Conservation (phyloP, 2,113 vertebrate genomes). For the Dicaeum eximium region DNA sequence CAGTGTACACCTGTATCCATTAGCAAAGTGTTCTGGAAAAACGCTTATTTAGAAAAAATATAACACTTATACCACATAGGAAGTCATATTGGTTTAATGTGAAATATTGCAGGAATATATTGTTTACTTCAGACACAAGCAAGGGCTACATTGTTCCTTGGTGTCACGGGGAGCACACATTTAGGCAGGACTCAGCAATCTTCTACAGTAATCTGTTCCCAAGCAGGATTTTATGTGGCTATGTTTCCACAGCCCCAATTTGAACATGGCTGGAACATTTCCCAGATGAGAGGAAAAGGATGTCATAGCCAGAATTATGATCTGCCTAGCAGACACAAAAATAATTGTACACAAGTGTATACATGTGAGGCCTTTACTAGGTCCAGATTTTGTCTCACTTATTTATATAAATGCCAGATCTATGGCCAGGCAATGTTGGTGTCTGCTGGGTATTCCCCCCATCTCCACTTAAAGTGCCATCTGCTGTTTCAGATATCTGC, state of each 20-base stretch:
- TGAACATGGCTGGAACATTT: not conserved
- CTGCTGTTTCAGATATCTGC: conserved; percentile 32
- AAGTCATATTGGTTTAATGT: not conserved
- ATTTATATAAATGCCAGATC: conserved; percentile 13
- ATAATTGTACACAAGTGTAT: conserved; percentile 20
- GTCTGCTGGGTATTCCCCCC: conserved; percentile 7
- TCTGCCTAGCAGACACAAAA: not conserved
- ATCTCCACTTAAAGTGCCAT: conserved; percentile 20
- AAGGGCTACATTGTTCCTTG: not conserved
- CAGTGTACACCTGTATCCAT: not conserved
- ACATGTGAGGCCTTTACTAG: not conserved
- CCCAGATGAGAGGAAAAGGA: not conserved
- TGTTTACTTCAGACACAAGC: not conserved
- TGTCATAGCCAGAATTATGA: not conserved
- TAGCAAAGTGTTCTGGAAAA: not conserved
- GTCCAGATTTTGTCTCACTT: not conserved
- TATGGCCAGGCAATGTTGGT: not conserved
- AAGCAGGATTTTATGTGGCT: not conserved
- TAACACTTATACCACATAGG: not conserved
- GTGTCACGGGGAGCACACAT: not conserved
- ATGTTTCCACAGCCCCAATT: not conserved
- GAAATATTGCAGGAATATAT: not conserved
- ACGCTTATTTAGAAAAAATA: not conserved
- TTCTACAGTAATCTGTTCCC: not conserved
- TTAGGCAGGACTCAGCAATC: not conserved